Conservation (phyloP, 2,888 invertebrate genomes). For the Carterocephalus palaemon region DNA sequence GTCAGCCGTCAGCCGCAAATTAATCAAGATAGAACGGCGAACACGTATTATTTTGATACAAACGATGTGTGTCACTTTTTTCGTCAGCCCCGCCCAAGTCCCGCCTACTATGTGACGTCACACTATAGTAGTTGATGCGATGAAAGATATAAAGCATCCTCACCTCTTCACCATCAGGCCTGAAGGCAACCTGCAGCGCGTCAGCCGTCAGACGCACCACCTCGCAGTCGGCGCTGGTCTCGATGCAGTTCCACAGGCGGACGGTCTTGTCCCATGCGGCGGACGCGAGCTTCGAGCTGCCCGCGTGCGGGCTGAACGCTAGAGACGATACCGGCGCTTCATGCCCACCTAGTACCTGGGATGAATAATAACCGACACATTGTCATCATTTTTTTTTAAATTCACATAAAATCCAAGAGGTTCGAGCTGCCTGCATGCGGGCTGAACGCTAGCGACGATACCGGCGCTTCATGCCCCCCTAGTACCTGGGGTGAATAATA, state of each 20-base stretch:
- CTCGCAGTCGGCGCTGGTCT: slow-evolving; percentile 88
- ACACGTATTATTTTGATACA: too few species aligned
- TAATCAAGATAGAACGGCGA: too few species aligned
- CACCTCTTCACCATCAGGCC: slow-evolving; percentile 93
- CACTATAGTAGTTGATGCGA: too few species aligned
- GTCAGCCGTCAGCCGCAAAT: slow-evolving; percentile 87
- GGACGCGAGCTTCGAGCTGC: slow-evolving; percentile 88
- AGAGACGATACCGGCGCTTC: slow-evolving; percentile 93
- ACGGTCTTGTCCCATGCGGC: slow-evolving; percentile 97
- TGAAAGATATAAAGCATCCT: slow-evolving; percentile 13
- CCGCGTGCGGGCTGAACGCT: slow-evolving; percentile 85
- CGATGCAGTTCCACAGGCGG: slow-evolving; percentile 92
- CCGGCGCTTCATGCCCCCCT: slow-evolving; percentile 95
- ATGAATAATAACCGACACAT: slow-evolving; percentile 6
- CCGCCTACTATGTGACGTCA: too few species aligned
- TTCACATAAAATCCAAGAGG: not conserved
- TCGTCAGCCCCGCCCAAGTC: too few species aligned
- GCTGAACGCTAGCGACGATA: slow-evolving; percentile 83
- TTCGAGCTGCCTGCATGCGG: too few species aligned
- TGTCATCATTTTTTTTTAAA: not conserved
- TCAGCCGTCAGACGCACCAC: slow-evolving; percentile 88
- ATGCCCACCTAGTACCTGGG: slow-evolving; percentile 91
- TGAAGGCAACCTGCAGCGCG: slow-evolving; percentile 89
- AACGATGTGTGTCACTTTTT: too few species aligned
- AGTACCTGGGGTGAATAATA: slow-evolving; percentile 84